Evolutionary conservation across 2,113 vertebrate genomes (phyloP).

Genomic region (Morone saxatilis): DNA sequence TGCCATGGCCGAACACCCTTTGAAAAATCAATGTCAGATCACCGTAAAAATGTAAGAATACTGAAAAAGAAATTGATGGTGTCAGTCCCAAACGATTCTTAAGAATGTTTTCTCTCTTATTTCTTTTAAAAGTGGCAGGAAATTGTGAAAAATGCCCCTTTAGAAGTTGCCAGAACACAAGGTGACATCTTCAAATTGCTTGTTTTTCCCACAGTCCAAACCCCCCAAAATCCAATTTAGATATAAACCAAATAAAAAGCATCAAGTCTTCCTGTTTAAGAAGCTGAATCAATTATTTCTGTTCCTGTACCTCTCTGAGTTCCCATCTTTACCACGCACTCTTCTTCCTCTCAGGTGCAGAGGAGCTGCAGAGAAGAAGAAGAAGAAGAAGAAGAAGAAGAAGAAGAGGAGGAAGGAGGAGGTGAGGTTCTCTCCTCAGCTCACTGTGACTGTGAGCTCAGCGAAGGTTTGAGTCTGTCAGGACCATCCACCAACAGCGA

Average conservation of each 20-base stretch:
- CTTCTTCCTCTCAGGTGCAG: constrained; percentile 47
- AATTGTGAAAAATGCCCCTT: neutral
- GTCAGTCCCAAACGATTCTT: neutral
- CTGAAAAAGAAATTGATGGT: neutral
- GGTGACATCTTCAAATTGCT: neutral
- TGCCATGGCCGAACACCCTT: neutral
- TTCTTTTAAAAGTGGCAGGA: neutral
- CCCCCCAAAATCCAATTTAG: neutral
- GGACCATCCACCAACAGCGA: constrained; percentile 9
- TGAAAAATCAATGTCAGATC: neutral
- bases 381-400: constrained; percentile 41
- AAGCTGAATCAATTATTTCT: neutral
- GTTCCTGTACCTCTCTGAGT: neutral
- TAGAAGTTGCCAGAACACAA: neutral
- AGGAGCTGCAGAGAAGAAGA: constrained; percentile 39
- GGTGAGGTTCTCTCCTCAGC: constrained; percentile 42
- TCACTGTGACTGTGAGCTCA: constrained; percentile 21
- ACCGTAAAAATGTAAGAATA: neutral
- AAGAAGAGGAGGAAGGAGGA: constrained; percentile 37
- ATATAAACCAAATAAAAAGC: neutral
- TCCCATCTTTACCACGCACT: neutral
- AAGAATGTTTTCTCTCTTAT: neutral
- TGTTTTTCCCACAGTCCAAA: neutral
- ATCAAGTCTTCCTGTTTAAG: neutral
- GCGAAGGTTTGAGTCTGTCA: constrained; percentile 40